Evolutionary conservation across 2,888 invertebrate species (phyloP), one percentile per base, ranked within the genome.

Genomic region (Cristatella mucedo): DNA sequence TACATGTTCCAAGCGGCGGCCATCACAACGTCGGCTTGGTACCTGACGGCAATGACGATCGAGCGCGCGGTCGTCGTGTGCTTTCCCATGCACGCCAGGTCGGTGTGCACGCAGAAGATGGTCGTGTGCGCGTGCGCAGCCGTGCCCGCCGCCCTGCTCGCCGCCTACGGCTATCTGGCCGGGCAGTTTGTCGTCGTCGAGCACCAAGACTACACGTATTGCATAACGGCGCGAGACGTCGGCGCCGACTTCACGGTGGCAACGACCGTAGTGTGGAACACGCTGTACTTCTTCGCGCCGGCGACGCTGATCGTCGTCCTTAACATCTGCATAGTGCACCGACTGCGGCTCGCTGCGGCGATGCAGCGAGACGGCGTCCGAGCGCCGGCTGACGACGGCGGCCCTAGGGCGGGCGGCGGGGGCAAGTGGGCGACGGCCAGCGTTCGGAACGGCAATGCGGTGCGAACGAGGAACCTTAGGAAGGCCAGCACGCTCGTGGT

Each of bases 11-110:
- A 36, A 36, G 36, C 36, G 3, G n/a, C 36, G n/a, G 5, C 15
- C 4, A 11, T 19, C 4, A 24, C 36, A 18, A 6, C 21, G 4
- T 36, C 36, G 4, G n/a, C 36, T 4, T 36, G 36, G 36, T 36
- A 36, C 24, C n/a, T 36, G 7, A 11, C 26, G 24, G 24, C 26
- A 4, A 21, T 36, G 22, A 21, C 36, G 4, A 4, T 22, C 16
- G 36, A 36, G 18, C 21, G 36, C 16, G 9, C 18, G 22, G 18
- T 18, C 5, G 36, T 22, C 6, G 24, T 36, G 4, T 36, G 26
- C 36, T 36, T 36, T 13, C 36, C 36, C 4, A 21, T 36, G 4
- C 22, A 22, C 24, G 36, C 36, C 22, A 36, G 26, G 24, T 5
- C 26, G 4, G n/a, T 22, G 24, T 36, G 36, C 24, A 36, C 36